A percentile compares a stretch with the other conserved stretches of the same genome.
Conservation (phyloP, 2,113 vertebrate species). For the Nesoenas mayeri region DNA sequence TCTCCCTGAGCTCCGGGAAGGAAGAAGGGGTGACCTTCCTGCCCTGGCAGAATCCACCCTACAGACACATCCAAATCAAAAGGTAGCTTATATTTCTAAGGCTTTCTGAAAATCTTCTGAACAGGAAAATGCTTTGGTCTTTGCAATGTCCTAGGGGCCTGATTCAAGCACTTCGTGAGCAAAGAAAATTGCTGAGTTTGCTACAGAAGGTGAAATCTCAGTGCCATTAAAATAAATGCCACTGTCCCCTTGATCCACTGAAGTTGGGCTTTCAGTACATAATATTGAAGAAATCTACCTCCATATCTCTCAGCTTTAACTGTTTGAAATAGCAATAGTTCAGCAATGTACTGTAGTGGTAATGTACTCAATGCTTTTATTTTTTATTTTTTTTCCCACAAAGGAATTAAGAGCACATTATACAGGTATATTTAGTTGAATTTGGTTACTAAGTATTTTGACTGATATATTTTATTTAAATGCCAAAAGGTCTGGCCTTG, state of each 20-base stretch:
- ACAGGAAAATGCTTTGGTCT: constrained; percentile 40
- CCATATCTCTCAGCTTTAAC: not conserved
- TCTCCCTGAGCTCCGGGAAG: not conserved
- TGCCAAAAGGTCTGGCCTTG: not conserved
- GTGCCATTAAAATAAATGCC: constrained; percentile 1
- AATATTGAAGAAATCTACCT: not conserved
- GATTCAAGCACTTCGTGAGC: not conserved
- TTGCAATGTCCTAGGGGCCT: constrained; percentile 8
- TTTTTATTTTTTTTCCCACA: not conserved
- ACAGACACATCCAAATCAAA: constrained; percentile 28
- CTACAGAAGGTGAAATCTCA: not conserved
- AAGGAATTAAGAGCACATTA: not conserved
- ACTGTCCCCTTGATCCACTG: not conserved
- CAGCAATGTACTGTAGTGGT: not conserved
- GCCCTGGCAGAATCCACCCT: not conserved
- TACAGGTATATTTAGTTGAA: not conserved
- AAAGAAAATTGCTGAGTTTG: constrained; percentile 30
- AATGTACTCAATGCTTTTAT: not conserved
- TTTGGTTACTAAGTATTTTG: not conserved
- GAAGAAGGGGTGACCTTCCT: constrained; percentile 5
- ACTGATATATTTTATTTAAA: not conserved
- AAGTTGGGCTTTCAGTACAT: not conserved
- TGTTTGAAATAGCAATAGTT: not conserved
- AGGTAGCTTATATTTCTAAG: constrained; percentile 14
- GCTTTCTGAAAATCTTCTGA: constrained; percentile 37